Conservation (phyloP, 2,888 invertebrate genomes). For the Hartigia nigra region DNA sequence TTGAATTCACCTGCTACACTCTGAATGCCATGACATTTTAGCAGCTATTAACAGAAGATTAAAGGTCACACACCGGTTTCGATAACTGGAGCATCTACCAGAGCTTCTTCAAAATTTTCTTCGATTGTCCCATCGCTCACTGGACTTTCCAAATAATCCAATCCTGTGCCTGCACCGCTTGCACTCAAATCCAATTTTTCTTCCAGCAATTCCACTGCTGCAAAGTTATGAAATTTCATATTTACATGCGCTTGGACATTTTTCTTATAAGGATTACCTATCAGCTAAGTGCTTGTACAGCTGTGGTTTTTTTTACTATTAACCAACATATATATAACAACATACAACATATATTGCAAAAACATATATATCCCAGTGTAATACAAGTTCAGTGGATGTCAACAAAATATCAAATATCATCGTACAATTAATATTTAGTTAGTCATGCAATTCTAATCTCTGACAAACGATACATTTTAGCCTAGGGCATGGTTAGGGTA, state of each 20-base stretch:
- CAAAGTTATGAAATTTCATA: slow-evolving; percentile 18
- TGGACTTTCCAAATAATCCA: slow-evolving; percentile 74
- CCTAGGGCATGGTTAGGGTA: neutral
- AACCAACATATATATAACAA: neutral
- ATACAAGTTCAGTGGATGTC: neutral
- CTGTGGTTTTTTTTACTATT: neutral
- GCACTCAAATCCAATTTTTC: slow-evolving; percentile 62
- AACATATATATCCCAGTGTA: neutral
- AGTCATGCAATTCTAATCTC: neutral
- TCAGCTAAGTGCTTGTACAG: neutral
- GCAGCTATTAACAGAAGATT: slow-evolving; percentile 42
- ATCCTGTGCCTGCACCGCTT: slow-evolving; percentile 56
- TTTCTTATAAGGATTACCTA: neutral
- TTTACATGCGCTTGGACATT: neutral
- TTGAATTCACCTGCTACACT: slow-evolving; percentile 47
- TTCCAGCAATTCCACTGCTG: slow-evolving; percentile 59
- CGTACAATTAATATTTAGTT: neutral
- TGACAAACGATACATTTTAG: neutral
- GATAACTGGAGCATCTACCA: slow-evolving; percentile 75
- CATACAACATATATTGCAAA: neutral
- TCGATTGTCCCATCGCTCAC: slow-evolving; percentile 89
- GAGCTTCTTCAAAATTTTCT: slow-evolving; percentile 90
- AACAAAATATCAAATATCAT: neutral
- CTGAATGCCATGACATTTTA: slow-evolving; percentile 49
- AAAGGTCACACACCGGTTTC: slow-evolving; percentile 60